These are phyloP conservation scores for Disparrhopalites patrizii DNA, from an alignment of 2,888 invertebrate species.

Conservation along the genomic window DNA sequence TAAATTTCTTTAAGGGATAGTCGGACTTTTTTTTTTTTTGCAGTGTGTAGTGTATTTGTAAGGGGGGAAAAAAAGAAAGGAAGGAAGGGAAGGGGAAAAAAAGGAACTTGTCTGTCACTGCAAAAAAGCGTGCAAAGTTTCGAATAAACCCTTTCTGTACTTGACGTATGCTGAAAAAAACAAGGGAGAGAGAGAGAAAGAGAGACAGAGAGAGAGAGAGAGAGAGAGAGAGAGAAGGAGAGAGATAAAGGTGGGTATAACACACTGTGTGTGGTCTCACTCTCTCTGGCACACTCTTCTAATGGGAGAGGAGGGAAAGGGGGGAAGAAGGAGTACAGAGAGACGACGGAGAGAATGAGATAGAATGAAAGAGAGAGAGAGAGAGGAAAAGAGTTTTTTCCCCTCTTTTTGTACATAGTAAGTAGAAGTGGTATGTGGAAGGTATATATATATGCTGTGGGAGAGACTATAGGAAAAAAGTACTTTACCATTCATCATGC, in stretches of 20 bases:
- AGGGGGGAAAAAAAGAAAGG: no score
- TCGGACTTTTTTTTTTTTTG: constrained; percentile 17
- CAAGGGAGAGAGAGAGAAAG: constrained; percentile 12
- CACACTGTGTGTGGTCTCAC: no score
- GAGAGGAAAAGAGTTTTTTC: no score
- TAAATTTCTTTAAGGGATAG: constrained; percentile 18
- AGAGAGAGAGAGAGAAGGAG: constrained; percentile 16
- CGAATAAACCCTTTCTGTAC: background rate
- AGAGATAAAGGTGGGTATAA: constrained; percentile 13
- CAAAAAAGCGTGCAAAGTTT: constrained; percentile 5
- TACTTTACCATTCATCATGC: constrained; percentile 13
- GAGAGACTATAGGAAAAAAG: constrained; percentile 5
- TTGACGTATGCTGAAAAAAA: constrained; percentile 12
- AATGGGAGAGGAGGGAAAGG: no score
- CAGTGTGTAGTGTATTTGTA: background rate
- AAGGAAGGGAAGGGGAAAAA: no score
- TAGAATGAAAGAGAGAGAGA: no score
- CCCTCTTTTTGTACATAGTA: no score
- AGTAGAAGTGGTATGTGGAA: no score
- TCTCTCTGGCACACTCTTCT: no score
- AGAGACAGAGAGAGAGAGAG: constrained; percentile 5
- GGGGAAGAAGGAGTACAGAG: no score
- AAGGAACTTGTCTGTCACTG: constrained; percentile 23
- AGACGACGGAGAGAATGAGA: no score
- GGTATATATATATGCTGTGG: no score